Base-by-base conservation (phyloP, 2,888 invertebrate genomes). In the Caenorhabditis sp. region DNA sequence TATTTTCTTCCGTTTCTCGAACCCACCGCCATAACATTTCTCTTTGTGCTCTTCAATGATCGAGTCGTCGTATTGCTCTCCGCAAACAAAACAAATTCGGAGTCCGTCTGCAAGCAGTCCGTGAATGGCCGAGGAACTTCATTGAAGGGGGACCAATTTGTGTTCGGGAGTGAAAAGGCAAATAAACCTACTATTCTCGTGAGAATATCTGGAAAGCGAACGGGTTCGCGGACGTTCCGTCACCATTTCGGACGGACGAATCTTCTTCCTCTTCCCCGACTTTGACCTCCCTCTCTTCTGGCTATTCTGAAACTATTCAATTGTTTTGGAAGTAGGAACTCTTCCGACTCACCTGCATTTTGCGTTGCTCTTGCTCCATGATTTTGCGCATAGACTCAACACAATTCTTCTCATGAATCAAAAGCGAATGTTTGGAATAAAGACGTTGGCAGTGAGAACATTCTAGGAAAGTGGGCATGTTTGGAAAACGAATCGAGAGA, bases 51-150 rank as follows among this genome's bases (percentile, higher is more conserved):
- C 55, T 50, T 55, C 71, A 56, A 77, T 77, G 48, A 53, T 35
- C 48, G 65, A 56, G 24, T 24, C 61, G 43, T 77, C 77, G 56
- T 62, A 77, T 46, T 72, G 61, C 24, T 53, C 62, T 24, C 77
- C 77, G 55, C 77, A 77, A 55, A 77, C 77, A 77, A 66, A 71
- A 56, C 77, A 78, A 58, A 73, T 63, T 61, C 66, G 72, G 39
- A 62, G 55, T 61, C 48, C 65, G 65, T 65, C 71, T 70, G 59
- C 41, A 68, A 65, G n/a, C n/a, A n/a, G n/a, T n/a, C n/a, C n/a
- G n/a, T n/a, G n/a, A n/a, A n/a, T n/a, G n/a, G n/a, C n/a, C n/a
- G n/a, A n/a, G n/a, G n/a, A n/a, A n/a, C n/a, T n/a, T n/a, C n/a
- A n/a, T n/a, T n/a, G n/a, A n/a, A n/a, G n/a, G n/a, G n/a, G n/a